Evolutionary conservation across 2,888 invertebrate species (phyloP).

Genomic region (Hirtodrosophila trivittata): DNA sequence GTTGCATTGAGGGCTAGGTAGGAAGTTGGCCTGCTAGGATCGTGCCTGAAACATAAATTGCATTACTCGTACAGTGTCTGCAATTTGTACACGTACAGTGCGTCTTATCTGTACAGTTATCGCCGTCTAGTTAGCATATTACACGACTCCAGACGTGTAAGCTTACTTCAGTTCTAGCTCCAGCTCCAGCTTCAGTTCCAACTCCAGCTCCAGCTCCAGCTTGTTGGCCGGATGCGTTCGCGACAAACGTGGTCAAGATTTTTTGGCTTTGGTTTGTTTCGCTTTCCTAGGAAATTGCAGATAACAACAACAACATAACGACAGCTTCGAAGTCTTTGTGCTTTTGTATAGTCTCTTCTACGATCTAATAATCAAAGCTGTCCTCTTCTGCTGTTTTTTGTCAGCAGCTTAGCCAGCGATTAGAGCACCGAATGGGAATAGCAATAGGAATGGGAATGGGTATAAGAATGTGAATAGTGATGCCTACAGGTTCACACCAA

Average conservation of each 20-base stretch:
- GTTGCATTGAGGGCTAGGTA: constrained; percentile 30
- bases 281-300: constrained; percentile 60
- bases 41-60: constrained; percentile 35
- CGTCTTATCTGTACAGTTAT: constrained; percentile 79
- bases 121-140: constrained; percentile 78
- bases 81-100: constrained; percentile 10
- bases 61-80: constrained; percentile 36
- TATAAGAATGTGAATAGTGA: constrained; percentile 50
- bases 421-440: constrained; percentile 39
- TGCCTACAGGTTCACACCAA: constrained; percentile 64
- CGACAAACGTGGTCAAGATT: constrained; percentile 66
- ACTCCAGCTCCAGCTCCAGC: neutral
- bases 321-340: constrained; percentile 30
- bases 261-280: constrained; percentile 31
- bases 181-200: too few species aligned
- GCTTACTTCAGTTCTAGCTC: constrained; percentile 19
- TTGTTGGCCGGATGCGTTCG: constrained; percentile 67
- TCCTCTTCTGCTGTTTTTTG: constrained; percentile 32
- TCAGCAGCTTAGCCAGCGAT: constrained; percentile 65
- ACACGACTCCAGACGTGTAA: constrained; percentile 72
- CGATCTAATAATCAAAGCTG: constrained; percentile 59
- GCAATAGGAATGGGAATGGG: constrained; percentile 9
- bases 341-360: constrained; percentile 28
- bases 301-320: constrained; percentile 28
- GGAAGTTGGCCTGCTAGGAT: constrained; percentile 4